Base-by-base conservation (phyloP, 2,797 vertebrate species). In the Anisognathus igniventris region DNA sequence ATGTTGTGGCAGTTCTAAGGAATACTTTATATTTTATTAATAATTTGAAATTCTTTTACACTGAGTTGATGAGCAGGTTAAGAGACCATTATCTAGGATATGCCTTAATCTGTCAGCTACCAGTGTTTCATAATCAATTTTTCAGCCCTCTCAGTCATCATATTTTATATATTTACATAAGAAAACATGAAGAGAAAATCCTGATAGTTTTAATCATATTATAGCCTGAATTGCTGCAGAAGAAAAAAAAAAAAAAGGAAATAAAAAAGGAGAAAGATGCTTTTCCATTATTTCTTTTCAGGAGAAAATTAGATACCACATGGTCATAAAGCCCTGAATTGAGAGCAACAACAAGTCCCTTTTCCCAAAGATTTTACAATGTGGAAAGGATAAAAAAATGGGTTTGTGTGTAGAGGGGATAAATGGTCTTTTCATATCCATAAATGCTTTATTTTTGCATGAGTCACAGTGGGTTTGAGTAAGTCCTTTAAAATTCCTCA, bases 401-500 rank as follows among this genome's bases (percentile, higher is more conserved):
- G 7, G 9, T 68, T 90, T 95, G 79, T 88, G 66, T 70, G 31
- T 72, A 75, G 62, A 81, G 73, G 19, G 75, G 22, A 95, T 89
- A 95, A 96, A 93, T 84, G 87, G 70, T 48, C 87, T 86, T 96
- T 96, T 93, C 87, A 96, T 84, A 90, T 33, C 70, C 91, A 93
- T 75, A 88, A 95, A 88, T 67, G 79, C 87, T 94, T 93, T 94
- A 91, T 95, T 97, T 97, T 96, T 7, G 7, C 71, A 88, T 93
- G 92, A 96, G 66, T 96, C 95, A 90, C 35, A 66, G 91, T 2
- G 65, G 78, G 85, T 88, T 91, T 93, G 71, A 94, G 66, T 64
- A 88, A 88, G 89, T 91, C 54, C 82, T 86, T 90, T 88, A 86
- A 95, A 96, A 94, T 37, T 66, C 58, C 30, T 90, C 82, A 53